phyloP scores from a whole-genome alignment of 2,113 vertebrate species.

The Atlantisia rogersi region DNA sequence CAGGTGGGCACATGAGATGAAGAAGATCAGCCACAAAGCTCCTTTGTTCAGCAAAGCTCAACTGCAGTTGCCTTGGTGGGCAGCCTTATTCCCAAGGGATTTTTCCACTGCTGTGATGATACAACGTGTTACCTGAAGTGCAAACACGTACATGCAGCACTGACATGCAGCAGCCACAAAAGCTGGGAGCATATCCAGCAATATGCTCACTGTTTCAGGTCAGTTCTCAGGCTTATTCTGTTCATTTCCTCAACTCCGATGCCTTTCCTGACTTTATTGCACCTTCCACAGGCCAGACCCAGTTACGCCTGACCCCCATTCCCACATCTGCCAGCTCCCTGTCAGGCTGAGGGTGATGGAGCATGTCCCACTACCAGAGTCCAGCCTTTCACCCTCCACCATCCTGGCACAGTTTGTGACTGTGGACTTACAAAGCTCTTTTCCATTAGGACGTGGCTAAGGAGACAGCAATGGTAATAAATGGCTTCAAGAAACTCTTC shows the following conservation, averaged over 20 bases:
- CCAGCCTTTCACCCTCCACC: background rate
- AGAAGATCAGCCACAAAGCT: background rate
- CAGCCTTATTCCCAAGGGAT: background rate
- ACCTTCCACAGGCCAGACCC: background rate
- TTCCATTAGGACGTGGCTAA: background rate
- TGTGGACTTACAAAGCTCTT: background rate
- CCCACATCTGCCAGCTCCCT: background rate
- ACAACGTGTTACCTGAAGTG: background rate
- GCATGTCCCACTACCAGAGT: background rate
- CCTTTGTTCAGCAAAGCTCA: background rate
- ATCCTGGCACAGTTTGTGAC: background rate
- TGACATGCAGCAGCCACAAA: background rate
- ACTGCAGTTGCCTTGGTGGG: background rate
- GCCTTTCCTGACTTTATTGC: rapidly evolving
- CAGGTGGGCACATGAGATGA: background rate
- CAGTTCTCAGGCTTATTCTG: background rate
- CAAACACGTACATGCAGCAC: background rate
- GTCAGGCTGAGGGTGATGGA: background rate
- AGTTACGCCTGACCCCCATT: background rate
- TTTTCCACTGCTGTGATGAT: rapidly evolving
- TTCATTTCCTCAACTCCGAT: background rate
- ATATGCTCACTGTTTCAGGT: background rate
- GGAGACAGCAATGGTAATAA: background rate
- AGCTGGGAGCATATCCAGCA: background rate
- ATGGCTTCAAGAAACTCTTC: background rate